A percentile compares a stretch with the other conserved stretches of the same genome.
These are phyloP conservation scores for Solenopsis fugax DNA, from an alignment of 1,140 invertebrate genomes.

Conservation along the genomic window DNA sequence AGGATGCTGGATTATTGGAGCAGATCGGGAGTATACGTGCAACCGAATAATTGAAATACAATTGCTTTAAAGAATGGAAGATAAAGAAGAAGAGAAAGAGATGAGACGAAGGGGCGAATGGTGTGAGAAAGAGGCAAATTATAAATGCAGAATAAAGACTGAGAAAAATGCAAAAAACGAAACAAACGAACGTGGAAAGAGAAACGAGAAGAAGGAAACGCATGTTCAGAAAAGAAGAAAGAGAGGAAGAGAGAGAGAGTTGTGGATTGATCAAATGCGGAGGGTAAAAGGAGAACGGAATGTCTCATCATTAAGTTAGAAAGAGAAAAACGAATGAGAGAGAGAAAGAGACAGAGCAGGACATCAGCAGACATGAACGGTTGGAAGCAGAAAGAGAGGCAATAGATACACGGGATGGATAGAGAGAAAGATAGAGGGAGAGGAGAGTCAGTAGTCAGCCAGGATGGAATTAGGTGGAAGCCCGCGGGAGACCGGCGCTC, in stretches of 20 bases:
- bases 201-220: constrained; percentile 28
- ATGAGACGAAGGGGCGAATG: constrained; percentile 4
- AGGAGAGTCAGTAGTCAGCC: constrained; percentile 82
- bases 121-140: neutral
- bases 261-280: constrained; percentile 43
- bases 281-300: constrained; percentile 20
- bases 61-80: neutral
- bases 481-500: constrained; percentile 80
- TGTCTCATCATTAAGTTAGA: neutral
- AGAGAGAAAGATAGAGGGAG: constrained; percentile 58
- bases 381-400: constrained; percentile 43
- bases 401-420: constrained; percentile 36
- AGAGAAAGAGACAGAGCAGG: constrained; percentile 8
- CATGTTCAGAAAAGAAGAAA: constrained; percentile 12
- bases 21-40: constrained; percentile 71
- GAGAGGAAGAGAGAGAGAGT: constrained; percentile 15
- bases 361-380: constrained; percentile 31
- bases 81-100: neutral
- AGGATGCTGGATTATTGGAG: constrained; percentile 29
- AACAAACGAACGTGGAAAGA: constrained; percentile 37
- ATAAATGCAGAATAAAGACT: constrained; percentile 25
- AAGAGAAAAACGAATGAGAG: neutral
- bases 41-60: constrained; percentile 59
- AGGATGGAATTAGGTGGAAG: constrained; percentile 85
- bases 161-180: constrained; percentile 61